Conservation (phyloP, 2,113 vertebrate genomes). For the Morone saxatilis region DNA sequence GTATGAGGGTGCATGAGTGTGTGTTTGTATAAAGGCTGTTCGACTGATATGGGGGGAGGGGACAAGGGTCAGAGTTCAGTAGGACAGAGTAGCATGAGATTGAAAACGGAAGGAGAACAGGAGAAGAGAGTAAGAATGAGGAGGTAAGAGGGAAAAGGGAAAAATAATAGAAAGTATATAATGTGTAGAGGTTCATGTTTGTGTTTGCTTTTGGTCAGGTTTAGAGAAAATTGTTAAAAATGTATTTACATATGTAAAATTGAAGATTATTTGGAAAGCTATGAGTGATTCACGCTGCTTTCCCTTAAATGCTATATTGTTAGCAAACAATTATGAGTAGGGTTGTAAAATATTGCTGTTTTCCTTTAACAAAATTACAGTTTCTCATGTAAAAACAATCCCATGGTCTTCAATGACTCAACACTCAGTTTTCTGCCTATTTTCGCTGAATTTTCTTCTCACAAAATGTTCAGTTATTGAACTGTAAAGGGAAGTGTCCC, state of each 20-base stretch:
- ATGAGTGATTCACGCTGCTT: too few species aligned
- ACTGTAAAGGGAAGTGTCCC: background rate
- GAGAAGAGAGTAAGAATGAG: background rate
- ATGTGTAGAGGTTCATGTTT: too few species aligned
- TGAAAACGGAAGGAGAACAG: background rate
- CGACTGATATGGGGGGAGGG: conserved; percentile 24
- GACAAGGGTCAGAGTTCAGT: conserved; percentile 45
- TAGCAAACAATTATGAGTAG: too few species aligned
- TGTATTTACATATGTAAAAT: too few species aligned
- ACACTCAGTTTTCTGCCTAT: background rate
- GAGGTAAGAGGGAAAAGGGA: background rate
- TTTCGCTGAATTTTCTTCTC: background rate
- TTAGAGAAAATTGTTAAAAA: too few species aligned
- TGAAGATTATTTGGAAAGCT: too few species aligned
- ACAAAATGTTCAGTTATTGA: background rate
- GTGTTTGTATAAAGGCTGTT: conserved; percentile 13
- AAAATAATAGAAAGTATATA: background rate
- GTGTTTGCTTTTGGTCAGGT: too few species aligned
- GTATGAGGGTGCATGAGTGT: background rate
- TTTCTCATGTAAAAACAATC: background rate
- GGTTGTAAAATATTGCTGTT: too few species aligned
- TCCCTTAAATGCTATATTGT: too few species aligned
- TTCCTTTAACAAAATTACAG: background rate
- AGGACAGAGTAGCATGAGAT: conserved; percentile 9
- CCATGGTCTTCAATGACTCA: background rate